Conservation (phyloP, 2,888 invertebrate species). For the Calameuta pallipes region DNA sequence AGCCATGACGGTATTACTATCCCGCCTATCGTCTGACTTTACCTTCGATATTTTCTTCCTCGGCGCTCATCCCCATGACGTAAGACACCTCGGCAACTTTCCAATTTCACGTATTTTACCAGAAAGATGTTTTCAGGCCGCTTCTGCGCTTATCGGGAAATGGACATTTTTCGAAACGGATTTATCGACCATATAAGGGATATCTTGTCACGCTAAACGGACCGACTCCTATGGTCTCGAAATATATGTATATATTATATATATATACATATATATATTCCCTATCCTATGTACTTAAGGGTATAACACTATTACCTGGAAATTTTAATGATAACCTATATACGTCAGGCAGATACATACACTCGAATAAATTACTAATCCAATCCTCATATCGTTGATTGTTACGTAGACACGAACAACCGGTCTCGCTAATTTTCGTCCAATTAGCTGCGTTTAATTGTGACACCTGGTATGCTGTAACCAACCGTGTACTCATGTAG, state of each 20-base stretch:
- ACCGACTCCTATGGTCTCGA: neutral
- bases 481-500: neutral
- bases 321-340: no score
- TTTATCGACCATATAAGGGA: neutral
- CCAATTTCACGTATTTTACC: neutral
- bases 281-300: neutral
- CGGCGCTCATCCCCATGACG: neutral
- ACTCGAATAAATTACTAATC: no score
- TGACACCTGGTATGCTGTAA: neutral
- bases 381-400: neutral
- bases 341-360: no score
- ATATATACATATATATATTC: neutral
- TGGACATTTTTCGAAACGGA: neutral
- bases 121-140: neutral
- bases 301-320: neutral
- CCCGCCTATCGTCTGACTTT: no score
- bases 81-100: neutral
- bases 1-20: no score
- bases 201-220: neutral
- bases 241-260: neutral
- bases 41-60: neutral
- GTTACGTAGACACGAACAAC: constrained; percentile 8
- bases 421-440: constrained; percentile 5
- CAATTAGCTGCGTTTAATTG: constrained; percentile 6
- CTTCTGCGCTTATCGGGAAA: neutral